Conservation (phyloP, 2,797 vertebrate species). For the Platalea minor region DNA sequence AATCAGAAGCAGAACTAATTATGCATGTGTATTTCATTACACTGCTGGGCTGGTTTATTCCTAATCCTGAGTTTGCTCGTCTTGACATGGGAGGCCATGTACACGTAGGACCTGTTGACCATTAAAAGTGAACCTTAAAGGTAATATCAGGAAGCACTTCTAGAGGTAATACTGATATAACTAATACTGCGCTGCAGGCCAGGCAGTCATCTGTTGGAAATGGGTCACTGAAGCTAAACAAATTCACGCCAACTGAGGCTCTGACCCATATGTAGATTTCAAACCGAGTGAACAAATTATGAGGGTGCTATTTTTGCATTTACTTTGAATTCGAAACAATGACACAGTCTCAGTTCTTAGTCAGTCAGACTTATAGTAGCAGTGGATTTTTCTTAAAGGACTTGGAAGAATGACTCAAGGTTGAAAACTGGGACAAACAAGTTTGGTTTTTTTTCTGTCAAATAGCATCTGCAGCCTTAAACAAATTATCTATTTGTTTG, state of each 20-base stretch:
- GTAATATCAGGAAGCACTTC: not conserved
- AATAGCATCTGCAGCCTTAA: slow-evolving; percentile 6
- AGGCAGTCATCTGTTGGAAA: slow-evolving; percentile 9
- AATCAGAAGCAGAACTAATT: slow-evolving; percentile 13
- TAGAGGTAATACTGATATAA: not conserved
- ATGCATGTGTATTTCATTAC: not conserved
- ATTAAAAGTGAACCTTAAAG: not conserved
- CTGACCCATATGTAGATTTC: slow-evolving; percentile 35
- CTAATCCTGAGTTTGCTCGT: not conserved
- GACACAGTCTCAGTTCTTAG: slow-evolving; percentile 18
- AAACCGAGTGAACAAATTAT: not conserved
- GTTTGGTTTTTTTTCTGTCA: not conserved
- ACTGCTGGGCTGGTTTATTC: not conserved
- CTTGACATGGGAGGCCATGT: not conserved
- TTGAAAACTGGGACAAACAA: slow-evolving; percentile 35
- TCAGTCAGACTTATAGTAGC: slow-evolving; percentile 42
- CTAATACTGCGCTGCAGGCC: not conserved
- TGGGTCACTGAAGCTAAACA: slow-evolving; percentile 36
- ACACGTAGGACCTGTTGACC: not conserved
- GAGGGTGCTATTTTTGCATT: slow-evolving; percentile 46
- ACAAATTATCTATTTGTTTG: slow-evolving; percentile 6
- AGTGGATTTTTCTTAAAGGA: slow-evolving; percentile 41
- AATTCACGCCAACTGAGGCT: not conserved
- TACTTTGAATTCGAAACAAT: slow-evolving; percentile 32
- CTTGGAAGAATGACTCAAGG: slow-evolving; percentile 30